Evolutionary conservation across 2,888 invertebrate species (phyloP).

Genomic region (Cremastinae sp.): DNA sequence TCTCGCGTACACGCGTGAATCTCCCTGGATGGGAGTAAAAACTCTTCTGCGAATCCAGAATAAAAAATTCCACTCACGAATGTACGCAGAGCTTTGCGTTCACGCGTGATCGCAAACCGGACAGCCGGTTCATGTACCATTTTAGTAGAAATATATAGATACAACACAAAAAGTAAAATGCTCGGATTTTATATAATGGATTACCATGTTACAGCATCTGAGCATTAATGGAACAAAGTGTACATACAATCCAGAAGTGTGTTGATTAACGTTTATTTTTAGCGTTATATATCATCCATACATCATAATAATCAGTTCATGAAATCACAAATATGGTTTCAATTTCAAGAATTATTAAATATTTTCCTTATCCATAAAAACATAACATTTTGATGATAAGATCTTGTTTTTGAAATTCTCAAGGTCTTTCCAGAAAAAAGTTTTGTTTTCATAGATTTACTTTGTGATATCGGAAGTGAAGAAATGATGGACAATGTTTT

Average conservation of each 20-base stretch:
- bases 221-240: constrained; percentile 46
- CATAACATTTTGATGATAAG: too few relatives aligned
- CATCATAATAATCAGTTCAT: too few relatives aligned
- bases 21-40: constrained; percentile 3
- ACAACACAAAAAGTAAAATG: not conserved
- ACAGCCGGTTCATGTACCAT: constrained; percentile 25
- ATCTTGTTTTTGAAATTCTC: too few relatives aligned
- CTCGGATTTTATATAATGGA: constrained; percentile 31
- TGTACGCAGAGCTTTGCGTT: constrained; percentile 26
- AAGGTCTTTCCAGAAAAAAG: too few relatives aligned
- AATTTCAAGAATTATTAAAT: too few relatives aligned
- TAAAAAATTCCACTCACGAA: constrained; percentile 46
- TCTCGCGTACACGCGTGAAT: constrained; percentile 2
- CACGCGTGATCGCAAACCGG: constrained; percentile 46
- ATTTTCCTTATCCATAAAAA: too few relatives aligned
- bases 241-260: constrained; percentile 6
- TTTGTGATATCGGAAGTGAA: too few relatives aligned
- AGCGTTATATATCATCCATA: too few relatives aligned
- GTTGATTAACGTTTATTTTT: too few relatives aligned
- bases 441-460: too few relatives aligned
- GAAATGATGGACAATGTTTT: too few relatives aligned
- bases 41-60: constrained; percentile 38
- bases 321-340: too few relatives aligned
- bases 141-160: constrained; percentile 11
- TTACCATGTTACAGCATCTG: constrained; percentile 51